Percentiles rank a stretch among this genome's conserved stretches.
phyloP scores from a whole-genome alignment of 2,797 vertebrate genomes.

The Hybognathus amarus region DNA sequence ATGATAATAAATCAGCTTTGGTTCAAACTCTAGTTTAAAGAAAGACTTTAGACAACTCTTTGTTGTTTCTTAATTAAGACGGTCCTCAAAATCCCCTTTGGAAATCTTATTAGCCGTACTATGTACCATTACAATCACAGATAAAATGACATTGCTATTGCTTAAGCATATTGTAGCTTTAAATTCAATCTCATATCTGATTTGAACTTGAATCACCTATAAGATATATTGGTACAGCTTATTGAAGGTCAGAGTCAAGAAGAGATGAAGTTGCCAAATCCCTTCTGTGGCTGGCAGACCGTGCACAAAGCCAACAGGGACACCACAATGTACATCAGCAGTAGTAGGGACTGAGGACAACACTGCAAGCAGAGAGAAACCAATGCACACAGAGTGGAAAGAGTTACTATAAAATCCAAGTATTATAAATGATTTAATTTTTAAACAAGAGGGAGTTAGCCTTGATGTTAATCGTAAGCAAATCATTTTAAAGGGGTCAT shows the following conservation, averaged over 20 bases:
- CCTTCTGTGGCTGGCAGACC: slow-evolving; percentile 31
- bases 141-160: slow-evolving; percentile 18
- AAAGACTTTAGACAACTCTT: background rate
- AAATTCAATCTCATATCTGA: background rate
- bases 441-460: background rate
- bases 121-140: slow-evolving; percentile 20
- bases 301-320: slow-evolving; percentile 56
- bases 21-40: background rate
- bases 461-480: background rate
- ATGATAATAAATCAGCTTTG: background rate
- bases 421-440: background rate
- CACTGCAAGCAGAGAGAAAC: slow-evolving; percentile 40
- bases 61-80: background rate
- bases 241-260: background rate
- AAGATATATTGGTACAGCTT: background rate
- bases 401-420: background rate
- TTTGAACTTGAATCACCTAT: slow-evolving; percentile 23
- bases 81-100: background rate
- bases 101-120: background rate
- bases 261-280: background rate
- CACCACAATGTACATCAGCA: slow-evolving; percentile 62
- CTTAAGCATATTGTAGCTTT: slow-evolving; percentile 5
- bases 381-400: background rate
- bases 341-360: slow-evolving; percentile 64
- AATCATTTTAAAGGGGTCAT: background rate